Evolutionary conservation across 2,888 invertebrate species (phyloP).

Genomic region (Tetragonisca angustula): DNA sequence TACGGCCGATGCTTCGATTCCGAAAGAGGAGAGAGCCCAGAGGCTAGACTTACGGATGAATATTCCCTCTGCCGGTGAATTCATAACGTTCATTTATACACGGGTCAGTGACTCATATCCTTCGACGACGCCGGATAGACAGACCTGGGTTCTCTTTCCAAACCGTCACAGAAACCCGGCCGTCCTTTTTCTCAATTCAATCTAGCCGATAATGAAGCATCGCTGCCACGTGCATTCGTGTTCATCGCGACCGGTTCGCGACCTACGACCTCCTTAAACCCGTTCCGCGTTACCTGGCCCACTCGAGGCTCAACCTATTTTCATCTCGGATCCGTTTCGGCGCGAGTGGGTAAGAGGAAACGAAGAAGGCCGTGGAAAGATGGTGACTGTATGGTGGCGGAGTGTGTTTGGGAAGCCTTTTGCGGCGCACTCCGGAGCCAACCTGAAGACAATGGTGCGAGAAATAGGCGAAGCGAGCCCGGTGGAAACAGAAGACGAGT

Average conservation of each 20-base stretch:
- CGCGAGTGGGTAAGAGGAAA: conserved; percentile 11
- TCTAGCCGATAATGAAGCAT: conserved; percentile 36
- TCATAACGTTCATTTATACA: conserved; percentile 76
- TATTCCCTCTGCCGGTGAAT: conserved; percentile 64
- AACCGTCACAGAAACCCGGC: not conserved
- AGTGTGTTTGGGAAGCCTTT: conserved; percentile 58
- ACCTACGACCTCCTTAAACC: conserved; percentile 57
- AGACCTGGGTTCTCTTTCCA: not conserved
- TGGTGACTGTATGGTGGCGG: conserved; percentile 27
- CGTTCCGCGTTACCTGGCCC: conserved; percentile 35
- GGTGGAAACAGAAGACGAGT: conserved; percentile 54
- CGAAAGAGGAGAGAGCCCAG: conserved; percentile 32
- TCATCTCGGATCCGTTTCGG: conserved; percentile 53
- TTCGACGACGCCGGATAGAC: conserved; percentile 15
- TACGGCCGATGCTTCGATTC: conserved; percentile 56
- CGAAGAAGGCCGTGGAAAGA: conserved; percentile 39
- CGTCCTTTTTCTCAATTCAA: conserved; percentile 30
- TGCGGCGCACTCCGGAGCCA: conserved; percentile 46
- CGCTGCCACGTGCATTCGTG: not conserved
- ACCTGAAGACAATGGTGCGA: conserved; percentile 66
- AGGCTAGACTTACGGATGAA: conserved; percentile 60
- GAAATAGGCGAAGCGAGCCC: conserved; percentile 40
- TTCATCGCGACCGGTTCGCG: conserved; percentile 45
- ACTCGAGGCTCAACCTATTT: conserved; percentile 66
- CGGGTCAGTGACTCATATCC: conserved; percentile 73